Percentiles rank a stretch among this genome's conserved stretches.
These are phyloP conservation scores for Tokudaia tokunoshimensis DNA, from an alignment of 2,797 vertebrate genomes.

Conservation along the genomic window DNA sequence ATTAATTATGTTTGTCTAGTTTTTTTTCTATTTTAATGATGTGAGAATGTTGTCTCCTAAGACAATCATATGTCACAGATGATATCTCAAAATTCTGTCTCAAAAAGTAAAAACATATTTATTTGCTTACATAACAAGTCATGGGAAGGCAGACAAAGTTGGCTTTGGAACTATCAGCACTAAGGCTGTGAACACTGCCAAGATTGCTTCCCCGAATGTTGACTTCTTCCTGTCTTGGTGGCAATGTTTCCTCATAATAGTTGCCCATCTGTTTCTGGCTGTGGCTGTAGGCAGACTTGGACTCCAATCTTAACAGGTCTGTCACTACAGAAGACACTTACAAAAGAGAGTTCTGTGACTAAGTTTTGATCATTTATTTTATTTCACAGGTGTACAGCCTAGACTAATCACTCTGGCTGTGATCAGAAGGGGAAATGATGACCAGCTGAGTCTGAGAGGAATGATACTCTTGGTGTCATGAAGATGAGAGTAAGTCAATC, in stretches of 20 bases:
- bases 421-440: neutral
- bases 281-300: neutral
- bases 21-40: conserved; percentile 22
- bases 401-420: neutral
- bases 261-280: neutral
- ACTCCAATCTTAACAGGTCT: neutral
- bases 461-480: neutral
- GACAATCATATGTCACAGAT: neutral
- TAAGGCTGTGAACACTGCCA: neutral
- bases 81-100: neutral
- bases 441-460: neutral
- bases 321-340: neutral
- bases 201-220: neutral
- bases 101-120: neutral
- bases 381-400: neutral
- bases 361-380: neutral
- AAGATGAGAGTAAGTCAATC: neutral
- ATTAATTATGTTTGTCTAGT: neutral
- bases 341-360: neutral
- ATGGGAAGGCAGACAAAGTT: neutral
- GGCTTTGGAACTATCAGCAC: neutral
- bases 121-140: neutral
- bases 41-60: neutral
- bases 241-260: neutral
- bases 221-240: neutral